A percentile compares a stretch with the other conserved stretches of the same genome.
These are phyloP conservation scores for Eulemur albifrons DNA, from an alignment of 2,797 vertebrate species.

Conservation along the genomic window DNA sequence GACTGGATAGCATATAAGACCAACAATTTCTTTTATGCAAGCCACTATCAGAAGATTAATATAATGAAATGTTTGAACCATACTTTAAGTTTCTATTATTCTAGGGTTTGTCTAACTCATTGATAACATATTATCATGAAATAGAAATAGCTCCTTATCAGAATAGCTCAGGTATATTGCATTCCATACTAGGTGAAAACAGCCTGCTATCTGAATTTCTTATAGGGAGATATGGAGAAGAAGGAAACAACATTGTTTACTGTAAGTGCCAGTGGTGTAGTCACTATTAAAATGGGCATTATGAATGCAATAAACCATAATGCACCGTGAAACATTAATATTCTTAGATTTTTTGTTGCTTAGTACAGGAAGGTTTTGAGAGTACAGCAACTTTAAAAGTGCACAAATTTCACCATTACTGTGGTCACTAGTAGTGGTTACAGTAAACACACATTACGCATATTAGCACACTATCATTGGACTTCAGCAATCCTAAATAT, in stretches of 20 bases:
- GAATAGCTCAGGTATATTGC: not conserved
- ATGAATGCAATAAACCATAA: not conserved
- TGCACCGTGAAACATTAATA: not conserved
- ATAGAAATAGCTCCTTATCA: not conserved
- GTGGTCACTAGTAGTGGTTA: not conserved
- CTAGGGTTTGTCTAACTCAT: not conserved
- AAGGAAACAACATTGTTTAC: not conserved
- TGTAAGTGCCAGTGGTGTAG: not conserved
- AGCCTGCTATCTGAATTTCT: not conserved
- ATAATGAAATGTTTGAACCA: not conserved
- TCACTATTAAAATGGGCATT: not conserved
- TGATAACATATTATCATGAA: not conserved
- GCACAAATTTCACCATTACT: not conserved
- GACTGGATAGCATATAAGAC: not conserved
- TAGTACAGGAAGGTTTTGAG: not conserved
- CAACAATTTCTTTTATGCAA: not conserved
- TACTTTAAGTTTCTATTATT: not conserved
- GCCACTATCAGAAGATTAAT: not conserved
- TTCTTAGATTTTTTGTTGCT: not conserved
- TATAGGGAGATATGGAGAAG: not conserved
- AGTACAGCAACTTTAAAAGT: not conserved
- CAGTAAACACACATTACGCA: not conserved
- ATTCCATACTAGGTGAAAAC: not conserved
- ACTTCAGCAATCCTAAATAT: not conserved
- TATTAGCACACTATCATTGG: not conserved